Conservation (phyloP, 2,888 invertebrate species). For the Hirtodrosophila trivittata region DNA sequence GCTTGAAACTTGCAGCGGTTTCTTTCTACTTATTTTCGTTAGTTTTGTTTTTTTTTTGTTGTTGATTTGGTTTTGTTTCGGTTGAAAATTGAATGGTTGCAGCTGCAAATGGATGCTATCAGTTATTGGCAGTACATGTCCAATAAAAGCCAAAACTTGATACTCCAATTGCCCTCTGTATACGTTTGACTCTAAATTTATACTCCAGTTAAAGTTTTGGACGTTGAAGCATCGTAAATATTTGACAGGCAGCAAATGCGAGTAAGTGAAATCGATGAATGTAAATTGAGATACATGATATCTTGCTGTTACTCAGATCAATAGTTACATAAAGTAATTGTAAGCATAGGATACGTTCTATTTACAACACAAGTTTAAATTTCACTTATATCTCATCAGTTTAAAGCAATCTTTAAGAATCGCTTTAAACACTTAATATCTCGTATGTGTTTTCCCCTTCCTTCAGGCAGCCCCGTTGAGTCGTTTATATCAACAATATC, state of each 20-base stretch:
- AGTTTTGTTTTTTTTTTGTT: conserved; percentile 4
- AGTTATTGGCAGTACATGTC: conserved; percentile 55
- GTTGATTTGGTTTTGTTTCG: conserved; percentile 23
- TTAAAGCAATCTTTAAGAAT: no score
- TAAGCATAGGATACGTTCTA: no score
- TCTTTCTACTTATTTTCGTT: conserved; percentile 23
- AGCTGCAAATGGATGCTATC: conserved; percentile 65
- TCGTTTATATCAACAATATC: conserved; percentile 12
- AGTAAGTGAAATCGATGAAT: conserved; percentile 23
- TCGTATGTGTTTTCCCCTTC: no score
- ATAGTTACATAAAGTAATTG: no score
- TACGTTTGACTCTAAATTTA: no score
- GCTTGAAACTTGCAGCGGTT: conserved; percentile 61
- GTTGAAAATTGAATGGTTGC: conserved; percentile 53
- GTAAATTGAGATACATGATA: conserved; percentile 8
- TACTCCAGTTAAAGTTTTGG: conserved; percentile 18
- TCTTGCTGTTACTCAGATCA: conserved; percentile 1
- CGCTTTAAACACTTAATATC: conserved; percentile 9
- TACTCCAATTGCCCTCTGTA: conserved; percentile 18
- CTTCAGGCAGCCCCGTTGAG: not conserved
- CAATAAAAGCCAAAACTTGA: conserved; percentile 56
- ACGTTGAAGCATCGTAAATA: conserved; percentile 19
- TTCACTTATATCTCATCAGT: no score
- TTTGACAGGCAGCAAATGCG: conserved; percentile 22
- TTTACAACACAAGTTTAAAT: no score